Evolutionary conservation across 2,888 invertebrate genomes (phyloP), one percentile per base, ranked within the genome.

Genomic region (Lasioglossum morio): DNA sequence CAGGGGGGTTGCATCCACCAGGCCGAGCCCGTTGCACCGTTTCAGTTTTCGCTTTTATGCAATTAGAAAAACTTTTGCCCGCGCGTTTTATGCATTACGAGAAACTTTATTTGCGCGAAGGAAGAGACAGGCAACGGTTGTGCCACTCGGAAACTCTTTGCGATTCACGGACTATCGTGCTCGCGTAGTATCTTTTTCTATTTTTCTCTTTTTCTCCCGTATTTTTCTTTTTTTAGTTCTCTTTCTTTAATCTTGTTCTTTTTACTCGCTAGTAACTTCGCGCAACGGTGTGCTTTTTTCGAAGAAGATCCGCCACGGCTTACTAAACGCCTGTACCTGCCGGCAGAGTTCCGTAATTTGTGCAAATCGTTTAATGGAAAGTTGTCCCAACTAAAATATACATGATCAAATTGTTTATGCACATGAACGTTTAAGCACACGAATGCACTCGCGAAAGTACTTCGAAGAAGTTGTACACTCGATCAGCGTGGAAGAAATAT

Each of bases 11-110:
- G 53, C n/a, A 4, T 53, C 53, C 23, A 8, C 23, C 53, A 2
- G 23, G 53, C 23, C 23, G 19, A 53, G 48, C 53, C 10, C 53
- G 53, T 53, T 23, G 23, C 53, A 10, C 23, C 53, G 34, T 63
- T 63, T 63, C 63, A 63, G 63, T 63, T 63, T 63, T 66, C 66
- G 66, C 66, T 73, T 66, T 66, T 66, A 66, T 66, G 66, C 66
- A 66, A 66, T 66, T 34, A 53, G 63, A 37, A 37, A 72, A 30
- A 63, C 30, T 57, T 57, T 34, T 40, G 14, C 63, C 23, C 66
- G 34, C 66, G 66, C 66, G 66, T 66, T 66, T 66, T 66, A 66
- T 66, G 66, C 66, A 66, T 66, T 66, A 19, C 66, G 66, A 66
- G 66, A 66, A 34, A 66, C 34, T 66, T 66, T 66, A 66, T 66